Evolutionary conservation across 2,888 invertebrate genomes (phyloP).

Genomic region (Mesorhabditis spiculigera): DNA sequence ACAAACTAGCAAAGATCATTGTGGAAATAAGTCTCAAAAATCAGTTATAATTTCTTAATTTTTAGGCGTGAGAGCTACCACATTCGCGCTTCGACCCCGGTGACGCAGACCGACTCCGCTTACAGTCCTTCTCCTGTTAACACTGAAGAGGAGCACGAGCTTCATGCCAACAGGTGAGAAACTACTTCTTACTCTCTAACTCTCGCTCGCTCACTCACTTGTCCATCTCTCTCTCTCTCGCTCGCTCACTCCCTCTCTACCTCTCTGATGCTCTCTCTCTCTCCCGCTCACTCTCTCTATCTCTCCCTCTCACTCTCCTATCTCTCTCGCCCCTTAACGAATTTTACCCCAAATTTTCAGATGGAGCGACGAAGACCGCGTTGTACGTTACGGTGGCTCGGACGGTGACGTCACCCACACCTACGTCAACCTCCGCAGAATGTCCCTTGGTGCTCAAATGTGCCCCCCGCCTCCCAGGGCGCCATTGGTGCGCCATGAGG

Average conservation of each 20-base stretch:
- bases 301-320: too few species aligned
- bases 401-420: not conserved
- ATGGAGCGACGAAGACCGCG: conserved; percentile 18
- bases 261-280: conserved; percentile 13
- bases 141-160: not conserved
- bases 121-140: conserved; percentile 35
- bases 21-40: not conserved
- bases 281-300: conserved; percentile 15
- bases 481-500: not conserved
- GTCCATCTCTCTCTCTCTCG: conserved; percentile 14
- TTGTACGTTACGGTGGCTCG: conserved; percentile 13
- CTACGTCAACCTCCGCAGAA: not conserved
- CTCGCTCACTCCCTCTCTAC: conserved; percentile 22
- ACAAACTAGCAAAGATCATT: not conserved
- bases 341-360: not conserved
- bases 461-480: not conserved
- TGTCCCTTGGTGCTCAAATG: not conserved
- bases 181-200: conserved; percentile 1
- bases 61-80: not conserved
- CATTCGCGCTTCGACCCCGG: not conserved
- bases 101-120: conserved; percentile 11
- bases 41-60: not conserved
- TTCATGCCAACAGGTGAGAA: too few species aligned
- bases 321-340: not conserved
- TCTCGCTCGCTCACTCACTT: conserved; percentile 12